Evolutionary conservation across 1,140 invertebrate species (phyloP).

Genomic region (Teleogryllus occipitalis): DNA sequence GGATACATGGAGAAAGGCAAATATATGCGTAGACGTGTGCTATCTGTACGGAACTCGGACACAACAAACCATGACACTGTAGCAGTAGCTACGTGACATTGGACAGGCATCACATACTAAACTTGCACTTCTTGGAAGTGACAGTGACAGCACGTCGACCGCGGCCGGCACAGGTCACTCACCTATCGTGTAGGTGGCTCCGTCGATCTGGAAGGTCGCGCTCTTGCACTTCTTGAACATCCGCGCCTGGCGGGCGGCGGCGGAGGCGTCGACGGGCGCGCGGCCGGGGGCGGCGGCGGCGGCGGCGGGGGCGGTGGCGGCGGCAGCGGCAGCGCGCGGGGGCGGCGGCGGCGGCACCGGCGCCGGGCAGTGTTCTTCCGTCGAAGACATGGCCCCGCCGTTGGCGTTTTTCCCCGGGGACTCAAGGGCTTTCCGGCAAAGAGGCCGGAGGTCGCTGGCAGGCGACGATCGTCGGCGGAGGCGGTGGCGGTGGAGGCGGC

Average conservation of each 20-base stretch:
- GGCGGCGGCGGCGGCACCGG: neutral
- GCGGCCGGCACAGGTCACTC: conserved; percentile 33
- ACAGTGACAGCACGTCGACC: too few relatives aligned
- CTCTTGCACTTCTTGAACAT: conserved; percentile 68
- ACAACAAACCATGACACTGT: too few relatives aligned
- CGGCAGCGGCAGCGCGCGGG: neutral
- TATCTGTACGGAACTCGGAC: too few relatives aligned
- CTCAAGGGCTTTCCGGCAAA: neutral
- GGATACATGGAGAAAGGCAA: too few relatives aligned
- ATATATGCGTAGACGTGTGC: too few relatives aligned
- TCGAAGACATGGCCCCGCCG: neutral
- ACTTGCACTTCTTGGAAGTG: too few relatives aligned
- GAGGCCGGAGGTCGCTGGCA: neutral
- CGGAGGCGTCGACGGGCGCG: neutral
- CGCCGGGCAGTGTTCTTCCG: neutral
- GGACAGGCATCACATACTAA: too few relatives aligned
- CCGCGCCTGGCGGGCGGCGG: conserved; percentile 32
- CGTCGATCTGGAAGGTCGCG: conserved; percentile 68
- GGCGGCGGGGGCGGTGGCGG: neutral
- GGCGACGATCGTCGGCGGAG: neutral
- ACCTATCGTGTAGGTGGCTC: conserved; percentile 71
- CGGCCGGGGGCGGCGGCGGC: neutral
- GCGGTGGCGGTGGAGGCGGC: too few relatives aligned
- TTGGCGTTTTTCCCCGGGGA: neutral
- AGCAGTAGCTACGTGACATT: too few relatives aligned